phyloP scores from a whole-genome alignment of 2,888 invertebrate genomes.

The Melolontha melolontha region DNA sequence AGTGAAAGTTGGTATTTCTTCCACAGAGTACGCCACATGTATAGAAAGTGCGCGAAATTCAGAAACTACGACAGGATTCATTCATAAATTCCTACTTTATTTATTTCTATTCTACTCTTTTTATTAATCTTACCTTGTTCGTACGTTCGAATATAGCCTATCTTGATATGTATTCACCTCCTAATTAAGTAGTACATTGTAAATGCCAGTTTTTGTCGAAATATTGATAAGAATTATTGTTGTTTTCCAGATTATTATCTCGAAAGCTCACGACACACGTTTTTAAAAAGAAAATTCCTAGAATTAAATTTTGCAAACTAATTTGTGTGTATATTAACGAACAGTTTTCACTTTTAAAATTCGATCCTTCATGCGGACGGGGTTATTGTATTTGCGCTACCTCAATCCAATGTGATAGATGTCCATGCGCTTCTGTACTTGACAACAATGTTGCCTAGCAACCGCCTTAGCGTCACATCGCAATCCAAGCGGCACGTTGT shows the following conservation, averaged over 20 bases:
- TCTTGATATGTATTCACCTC: too few relatives aligned
- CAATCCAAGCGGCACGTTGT: conserved; percentile 22
- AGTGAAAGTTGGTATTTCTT: conserved; percentile 48
- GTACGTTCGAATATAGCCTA: too few relatives aligned
- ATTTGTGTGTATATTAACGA: conserved; percentile 1
- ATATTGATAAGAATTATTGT: too few relatives aligned
- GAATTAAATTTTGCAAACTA: too few relatives aligned
- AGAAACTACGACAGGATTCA: conserved; percentile 6
- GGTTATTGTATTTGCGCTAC: conserved; percentile 1
- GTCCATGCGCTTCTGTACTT: conserved; percentile 55
- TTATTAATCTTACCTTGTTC: not conserved
- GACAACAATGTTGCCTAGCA: conserved; percentile 63
- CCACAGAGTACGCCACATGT: conserved; percentile 47
- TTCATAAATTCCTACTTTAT: conserved; percentile 15
- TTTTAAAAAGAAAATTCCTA: too few relatives aligned
- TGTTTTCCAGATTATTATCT: too few relatives aligned
- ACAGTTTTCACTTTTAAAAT: conserved; percentile 26
- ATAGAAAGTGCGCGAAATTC: conserved; percentile 42
- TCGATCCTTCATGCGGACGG: not conserved
- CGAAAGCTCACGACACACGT: too few relatives aligned
- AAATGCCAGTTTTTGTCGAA: too few relatives aligned
- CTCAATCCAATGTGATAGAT: conserved; percentile 3
- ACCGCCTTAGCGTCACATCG: conserved; percentile 55
- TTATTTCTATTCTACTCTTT: not conserved
- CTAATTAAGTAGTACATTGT: too few relatives aligned